Evolutionary conservation across 1,140 invertebrate genomes (phyloP).

Genomic region (Achatina immaculata): DNA sequence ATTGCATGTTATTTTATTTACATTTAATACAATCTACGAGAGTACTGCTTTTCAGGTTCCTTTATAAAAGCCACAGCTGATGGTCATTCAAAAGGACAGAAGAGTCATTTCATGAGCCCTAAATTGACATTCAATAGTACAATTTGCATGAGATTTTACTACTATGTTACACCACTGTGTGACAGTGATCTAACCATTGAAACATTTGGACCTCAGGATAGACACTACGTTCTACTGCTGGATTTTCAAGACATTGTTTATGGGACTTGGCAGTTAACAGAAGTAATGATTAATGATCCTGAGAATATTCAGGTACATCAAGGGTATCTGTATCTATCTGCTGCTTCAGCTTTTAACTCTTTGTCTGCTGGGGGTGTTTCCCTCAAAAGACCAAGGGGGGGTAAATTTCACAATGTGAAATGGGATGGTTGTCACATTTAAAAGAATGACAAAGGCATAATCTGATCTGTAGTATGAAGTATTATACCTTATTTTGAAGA

Average conservation of each 20-base stretch:
- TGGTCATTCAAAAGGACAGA: neutral
- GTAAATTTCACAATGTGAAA: no score
- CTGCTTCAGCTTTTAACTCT: no score
- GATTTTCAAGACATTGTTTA: neutral
- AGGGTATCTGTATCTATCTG: no score
- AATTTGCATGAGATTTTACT: neutral
- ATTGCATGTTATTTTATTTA: no score
- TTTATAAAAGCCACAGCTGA: neutral
- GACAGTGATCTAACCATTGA: neutral
- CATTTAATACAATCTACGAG: no score
- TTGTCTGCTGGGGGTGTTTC: no score
- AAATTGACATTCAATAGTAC: neutral
- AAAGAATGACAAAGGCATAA: no score
- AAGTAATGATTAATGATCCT: neutral
- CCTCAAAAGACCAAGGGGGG: no score
- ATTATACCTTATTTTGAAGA: no score
- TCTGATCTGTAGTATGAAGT: no score
- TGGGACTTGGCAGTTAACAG: neutral
- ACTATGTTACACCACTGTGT: neutral
- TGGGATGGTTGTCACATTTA: no score
- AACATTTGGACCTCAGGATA: conserved; percentile 8
- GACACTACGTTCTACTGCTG: neutral
- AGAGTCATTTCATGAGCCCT: neutral
- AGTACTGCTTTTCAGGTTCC: neutral
- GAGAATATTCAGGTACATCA: neutral